A percentile compares a stretch with the other conserved stretches of the same genome.
Evolutionary conservation across 30 jellyfish, hydroid and myxozoan species (phyloP).

Genomic region (Morbakka virulenta): DNA sequence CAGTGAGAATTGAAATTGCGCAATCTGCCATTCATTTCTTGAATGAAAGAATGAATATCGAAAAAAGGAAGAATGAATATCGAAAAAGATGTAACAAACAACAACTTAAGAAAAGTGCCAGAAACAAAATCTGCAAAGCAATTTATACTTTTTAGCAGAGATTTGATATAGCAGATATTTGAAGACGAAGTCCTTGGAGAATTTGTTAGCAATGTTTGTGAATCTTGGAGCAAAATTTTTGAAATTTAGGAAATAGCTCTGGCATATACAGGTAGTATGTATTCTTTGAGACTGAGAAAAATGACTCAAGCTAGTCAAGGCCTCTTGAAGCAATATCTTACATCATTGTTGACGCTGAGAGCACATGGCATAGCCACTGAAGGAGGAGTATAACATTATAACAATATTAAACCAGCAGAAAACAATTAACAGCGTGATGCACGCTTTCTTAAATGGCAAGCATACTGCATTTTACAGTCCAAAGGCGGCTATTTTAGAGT

Average conservation of each 20-base stretch:
- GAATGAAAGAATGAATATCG: too few relatives aligned
- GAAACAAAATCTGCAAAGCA: constrained; percentile 26
- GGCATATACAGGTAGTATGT: constrained; percentile 12
- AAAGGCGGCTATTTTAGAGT: constrained; percentile 29
- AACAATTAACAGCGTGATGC: constrained; percentile 32
- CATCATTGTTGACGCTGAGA: constrained; percentile 7
- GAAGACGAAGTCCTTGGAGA: constrained; percentile 15
- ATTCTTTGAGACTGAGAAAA: constrained; percentile 25
- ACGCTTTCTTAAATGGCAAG: constrained; percentile 18
- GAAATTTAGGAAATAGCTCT: neutral
- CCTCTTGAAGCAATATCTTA: constrained; percentile 6
- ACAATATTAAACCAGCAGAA: constrained; percentile 20
- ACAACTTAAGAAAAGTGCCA: neutral
- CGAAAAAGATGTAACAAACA: constrained; percentile 31
- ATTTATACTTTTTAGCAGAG: too few relatives aligned
- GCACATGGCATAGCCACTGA: constrained; percentile 47
- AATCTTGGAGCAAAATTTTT: constrained; percentile 9
- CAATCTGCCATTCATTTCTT: too few relatives aligned
- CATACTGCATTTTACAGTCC: constrained; percentile 42
- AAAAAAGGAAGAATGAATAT: too few relatives aligned
- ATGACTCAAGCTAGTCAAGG: constrained; percentile 45
- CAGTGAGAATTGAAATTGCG: too few relatives aligned
- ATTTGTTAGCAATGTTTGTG: constrained; percentile 25
- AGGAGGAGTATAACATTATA: constrained; percentile 24
- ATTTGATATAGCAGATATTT: constrained; percentile 12